Evolutionary conservation across 2,888 invertebrate genomes (phyloP), one percentile per base, ranked within the genome.

Genomic region (Brachyptera putata): DNA sequence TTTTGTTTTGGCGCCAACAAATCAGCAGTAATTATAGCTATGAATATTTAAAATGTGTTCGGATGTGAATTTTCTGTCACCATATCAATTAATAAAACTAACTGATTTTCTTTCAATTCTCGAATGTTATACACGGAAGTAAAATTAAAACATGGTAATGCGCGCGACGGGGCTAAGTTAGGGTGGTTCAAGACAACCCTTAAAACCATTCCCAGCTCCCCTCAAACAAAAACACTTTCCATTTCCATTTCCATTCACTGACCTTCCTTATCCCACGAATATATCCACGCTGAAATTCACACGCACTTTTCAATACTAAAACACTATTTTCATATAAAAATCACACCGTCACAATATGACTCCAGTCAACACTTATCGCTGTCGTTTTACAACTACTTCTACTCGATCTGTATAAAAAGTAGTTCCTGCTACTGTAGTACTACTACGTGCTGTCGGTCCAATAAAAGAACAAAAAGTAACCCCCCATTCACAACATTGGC

Each of bases 401-500:
- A 5, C 30, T 30, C 11, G 7, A 11, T 5, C 11, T 30, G 30
- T 30, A 5, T 30, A 30, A 7, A n/a, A n/a, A n/a, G n/a, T n/a
- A n/a, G n/a, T n/a, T n/a, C n/a, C n/a, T 24, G 24, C 18, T 36
- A 36, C 22, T 26, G 58, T 63, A 61, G 61, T 63, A 63, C 59
- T 56, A 59, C 59, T 58, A 53, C 61, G 56, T 49, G 49, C 14
- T 16, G 11, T 4, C 21, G 16, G 18, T 53, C 18, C 41, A 43
- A 53, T 39, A 55, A 57, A 55, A 57, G 59, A 57, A 57, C 59
- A 63, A 61, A 63, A 63, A 63, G 58, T 49, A 34, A 37, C 36
- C 50, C 56, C 49, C 63, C 61, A 61, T 63, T 61, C 61, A 61
- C 58, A 63, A 59, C n/a, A n/a, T n/a, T n/a, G n/a, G n/a, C n/a